Evolutionary conservation across 2,888 invertebrate species (phyloP).

Genomic region (Argyresthia albistria): DNA sequence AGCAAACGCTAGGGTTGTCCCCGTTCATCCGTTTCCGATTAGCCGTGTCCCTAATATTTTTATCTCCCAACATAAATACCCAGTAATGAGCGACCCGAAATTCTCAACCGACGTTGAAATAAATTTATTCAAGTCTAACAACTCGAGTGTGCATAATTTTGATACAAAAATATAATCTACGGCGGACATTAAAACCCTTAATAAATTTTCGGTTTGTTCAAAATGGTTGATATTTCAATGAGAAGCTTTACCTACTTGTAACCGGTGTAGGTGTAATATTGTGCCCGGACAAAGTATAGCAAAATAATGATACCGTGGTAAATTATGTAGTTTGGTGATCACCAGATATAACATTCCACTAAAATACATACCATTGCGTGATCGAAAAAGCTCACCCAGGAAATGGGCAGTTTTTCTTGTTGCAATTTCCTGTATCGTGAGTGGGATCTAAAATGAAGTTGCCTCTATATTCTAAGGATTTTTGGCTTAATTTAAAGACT

Average conservation of each 20-base stretch:
- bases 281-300: no score
- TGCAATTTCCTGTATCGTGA: constrained; percentile 34
- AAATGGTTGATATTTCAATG: background rate
- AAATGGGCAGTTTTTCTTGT: constrained; percentile 41
- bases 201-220: constrained; percentile 33
- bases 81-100: constrained; percentile 62
- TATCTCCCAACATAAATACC: constrained; percentile 69
- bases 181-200: constrained; percentile 43
- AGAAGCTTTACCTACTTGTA: background rate
- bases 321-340: background rate
- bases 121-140: constrained; percentile 65
- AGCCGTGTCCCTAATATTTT: constrained; percentile 70
- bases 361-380: background rate
- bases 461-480: no score
- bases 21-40: constrained; percentile 65
- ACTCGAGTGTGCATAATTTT: constrained; percentile 68
- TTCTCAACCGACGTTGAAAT: constrained; percentile 48
- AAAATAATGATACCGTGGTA: no score
- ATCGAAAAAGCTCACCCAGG: constrained; percentile 26
- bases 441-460: no score
- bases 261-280: no score
- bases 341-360: background rate
- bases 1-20: constrained; percentile 19
- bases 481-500: no score
- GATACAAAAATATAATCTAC: constrained; percentile 65